Percentiles rank a stretch among this genome's conserved stretches.
Evolutionary conservation across 2,888 invertebrate genomes (phyloP).

Genomic region (Rhingia rostrata): DNA sequence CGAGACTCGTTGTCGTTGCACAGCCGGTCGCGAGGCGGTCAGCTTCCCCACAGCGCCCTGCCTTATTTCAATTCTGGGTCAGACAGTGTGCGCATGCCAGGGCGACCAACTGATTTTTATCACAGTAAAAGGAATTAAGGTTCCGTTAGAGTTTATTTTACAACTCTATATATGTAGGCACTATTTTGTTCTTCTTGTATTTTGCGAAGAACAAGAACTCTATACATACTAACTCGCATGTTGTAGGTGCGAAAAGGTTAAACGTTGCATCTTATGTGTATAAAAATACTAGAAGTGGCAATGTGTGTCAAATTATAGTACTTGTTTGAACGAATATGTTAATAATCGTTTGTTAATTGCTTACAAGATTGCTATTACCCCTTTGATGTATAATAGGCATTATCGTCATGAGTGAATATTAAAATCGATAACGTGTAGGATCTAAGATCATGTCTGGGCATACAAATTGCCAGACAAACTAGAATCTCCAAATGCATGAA

Average conservation of each 20-base stretch:
- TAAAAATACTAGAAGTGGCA: background rate
- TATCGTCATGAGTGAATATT: constrained; percentile 47
- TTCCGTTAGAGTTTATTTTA: constrained; percentile 66
- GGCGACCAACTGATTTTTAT: constrained; percentile 69
- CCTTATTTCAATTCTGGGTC: constrained; percentile 66
- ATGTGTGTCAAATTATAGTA: background rate
- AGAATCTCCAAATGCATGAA: constrained; percentile 30
- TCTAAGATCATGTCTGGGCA: constrained; percentile 33
- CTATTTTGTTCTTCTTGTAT: constrained; percentile 1
- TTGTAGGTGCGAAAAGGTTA: constrained; percentile 38
- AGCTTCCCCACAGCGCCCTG: constrained; percentile 52
- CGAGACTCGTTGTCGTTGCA: constrained; percentile 38
- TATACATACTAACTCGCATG: background rate
- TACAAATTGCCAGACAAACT: constrained; percentile 68
- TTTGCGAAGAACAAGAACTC: constrained; percentile 1
- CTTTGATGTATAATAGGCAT: background rate
- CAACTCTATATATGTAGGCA: constrained; percentile 7
- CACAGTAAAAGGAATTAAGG: constrained; percentile 61
- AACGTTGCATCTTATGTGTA: background rate
- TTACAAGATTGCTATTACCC: constrained; percentile 45
- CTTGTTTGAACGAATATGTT: constrained; percentile 34
- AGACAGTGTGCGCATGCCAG: constrained; percentile 63
- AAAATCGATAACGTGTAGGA: constrained; percentile 47
- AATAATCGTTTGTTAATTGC: constrained; percentile 65
- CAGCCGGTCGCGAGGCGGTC: constrained; percentile 28